Evolutionary conservation across 2,113 vertebrate genomes (phyloP).

Genomic region (Jacana jacana): DNA sequence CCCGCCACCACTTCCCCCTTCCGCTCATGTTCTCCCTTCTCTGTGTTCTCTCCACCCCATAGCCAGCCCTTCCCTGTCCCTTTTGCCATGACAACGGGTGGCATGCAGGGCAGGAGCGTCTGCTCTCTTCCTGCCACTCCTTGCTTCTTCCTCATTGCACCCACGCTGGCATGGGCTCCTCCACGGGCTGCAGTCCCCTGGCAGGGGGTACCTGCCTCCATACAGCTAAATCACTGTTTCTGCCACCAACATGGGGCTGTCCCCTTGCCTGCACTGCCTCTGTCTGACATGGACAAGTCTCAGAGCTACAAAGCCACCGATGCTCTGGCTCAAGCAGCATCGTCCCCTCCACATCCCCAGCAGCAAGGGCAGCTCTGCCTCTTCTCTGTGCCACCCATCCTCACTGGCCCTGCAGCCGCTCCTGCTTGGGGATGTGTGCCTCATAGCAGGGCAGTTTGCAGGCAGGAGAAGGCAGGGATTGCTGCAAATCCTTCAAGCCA

Average conservation of each 20-base stretch:
- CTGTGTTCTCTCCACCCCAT: rapidly evolving
- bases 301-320: background rate
- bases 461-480: background rate
- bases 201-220: background rate
- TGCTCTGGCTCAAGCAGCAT: background rate
- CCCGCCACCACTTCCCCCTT: background rate
- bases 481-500: background rate
- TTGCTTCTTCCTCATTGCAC: background rate
- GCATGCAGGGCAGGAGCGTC: rapidly evolving
- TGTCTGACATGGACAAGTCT: rapidly evolving
- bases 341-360: background rate
- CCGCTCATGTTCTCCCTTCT: rapidly evolving
- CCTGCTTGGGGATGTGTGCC: rapidly evolving
- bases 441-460: rapidly evolving
- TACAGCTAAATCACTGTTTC: background rate
- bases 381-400: rapidly evolving
- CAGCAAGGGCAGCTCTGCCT: background rate
- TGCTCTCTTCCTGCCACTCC: background rate
- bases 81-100: rapidly evolving
- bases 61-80: background rate
- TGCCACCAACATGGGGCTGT: rapidly evolving
- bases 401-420: rapidly evolving
- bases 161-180: rapidly evolving
- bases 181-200: too few relatives aligned
- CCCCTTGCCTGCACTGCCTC: rapidly evolving